Evolutionary conservation across 2,888 invertebrate species (phyloP).

Genomic region (Ariolimax columbianus): DNA sequence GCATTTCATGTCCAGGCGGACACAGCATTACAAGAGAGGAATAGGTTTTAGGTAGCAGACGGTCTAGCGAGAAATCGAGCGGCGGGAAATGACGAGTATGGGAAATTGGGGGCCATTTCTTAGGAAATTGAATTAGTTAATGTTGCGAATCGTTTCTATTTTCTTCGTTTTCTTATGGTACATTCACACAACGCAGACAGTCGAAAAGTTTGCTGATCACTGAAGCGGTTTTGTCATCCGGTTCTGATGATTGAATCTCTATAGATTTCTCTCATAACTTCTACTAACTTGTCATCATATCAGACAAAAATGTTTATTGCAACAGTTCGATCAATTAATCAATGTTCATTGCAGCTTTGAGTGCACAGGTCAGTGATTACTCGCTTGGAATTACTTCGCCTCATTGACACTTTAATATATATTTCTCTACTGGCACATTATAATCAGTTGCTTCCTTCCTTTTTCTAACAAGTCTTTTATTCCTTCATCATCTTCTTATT

Average conservation of each 20-base stretch:
- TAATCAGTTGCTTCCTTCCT: too few species aligned
- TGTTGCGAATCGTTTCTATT: neutral
- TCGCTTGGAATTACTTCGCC: neutral
- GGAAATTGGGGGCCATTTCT: neutral
- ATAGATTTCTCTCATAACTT: neutral
- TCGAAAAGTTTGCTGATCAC: neutral
- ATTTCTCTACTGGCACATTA: too few species aligned
- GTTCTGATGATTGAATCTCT: neutral
- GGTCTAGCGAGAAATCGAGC: neutral
- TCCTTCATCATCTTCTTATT: too few species aligned
- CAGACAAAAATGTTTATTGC: neutral
- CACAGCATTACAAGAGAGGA: neutral
- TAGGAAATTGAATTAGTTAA: slow-evolving; percentile 32
- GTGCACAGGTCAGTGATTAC: neutral
- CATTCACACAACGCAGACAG: neutral
- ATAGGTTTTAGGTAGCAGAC: neutral
- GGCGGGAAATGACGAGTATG: neutral
- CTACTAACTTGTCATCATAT: neutral
- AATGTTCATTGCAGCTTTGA: neutral
- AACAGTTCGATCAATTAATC: neutral
- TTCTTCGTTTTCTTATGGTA: neutral
- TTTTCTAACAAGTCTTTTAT: too few species aligned
- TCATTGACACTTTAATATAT: too few species aligned
- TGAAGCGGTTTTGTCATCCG: neutral
- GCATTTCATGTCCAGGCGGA: neutral